Evolutionary conservation across 64 coral and sea anemone genomes (phyloP).

Genomic region (Stichodactyla mertensii): DNA sequence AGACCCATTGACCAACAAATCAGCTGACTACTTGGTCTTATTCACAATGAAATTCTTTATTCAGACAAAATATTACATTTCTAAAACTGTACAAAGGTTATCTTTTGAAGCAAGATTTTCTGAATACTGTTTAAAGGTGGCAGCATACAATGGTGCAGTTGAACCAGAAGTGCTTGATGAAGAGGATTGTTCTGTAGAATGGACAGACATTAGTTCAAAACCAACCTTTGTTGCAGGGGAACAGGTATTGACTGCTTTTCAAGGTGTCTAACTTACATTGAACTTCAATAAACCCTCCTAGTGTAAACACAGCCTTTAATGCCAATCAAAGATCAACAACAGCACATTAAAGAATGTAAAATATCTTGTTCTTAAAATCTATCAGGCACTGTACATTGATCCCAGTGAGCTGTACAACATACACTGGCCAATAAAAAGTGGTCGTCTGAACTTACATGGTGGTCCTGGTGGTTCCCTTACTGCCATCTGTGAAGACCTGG

Average conservation of each 20-base stretch:
- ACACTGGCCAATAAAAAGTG: conserved; percentile 91
- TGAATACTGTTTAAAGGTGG: conserved; percentile 44
- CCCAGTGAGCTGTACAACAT: conserved; percentile 76
- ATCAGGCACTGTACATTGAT: conserved; percentile 79
- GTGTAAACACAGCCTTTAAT: no score
- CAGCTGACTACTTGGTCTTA: no score
- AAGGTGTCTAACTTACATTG: no score
- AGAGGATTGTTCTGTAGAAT: conserved; percentile 87
- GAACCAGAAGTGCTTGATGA: conserved; percentile 46
- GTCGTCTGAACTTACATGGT: conserved; percentile 77
- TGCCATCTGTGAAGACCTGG: conserved; percentile 76
- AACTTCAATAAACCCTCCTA: no score
- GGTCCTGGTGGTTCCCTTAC: conserved; percentile 85
- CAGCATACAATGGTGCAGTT: conserved; percentile 73
- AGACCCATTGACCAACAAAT: no score
- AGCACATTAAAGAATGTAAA: no score
- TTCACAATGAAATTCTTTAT: no score
- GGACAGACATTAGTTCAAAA: conserved; percentile 78
- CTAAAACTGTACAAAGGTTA: no score
- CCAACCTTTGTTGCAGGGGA: conserved; percentile 75
- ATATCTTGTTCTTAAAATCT: background rate
- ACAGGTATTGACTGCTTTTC: conserved; percentile 29
- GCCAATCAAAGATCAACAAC: no score
- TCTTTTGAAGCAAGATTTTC: background rate
- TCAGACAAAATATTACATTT: no score